Evolutionary conservation across 2,797 vertebrate species (phyloP).

Genomic region (Scomberomorus guttatus): DNA sequence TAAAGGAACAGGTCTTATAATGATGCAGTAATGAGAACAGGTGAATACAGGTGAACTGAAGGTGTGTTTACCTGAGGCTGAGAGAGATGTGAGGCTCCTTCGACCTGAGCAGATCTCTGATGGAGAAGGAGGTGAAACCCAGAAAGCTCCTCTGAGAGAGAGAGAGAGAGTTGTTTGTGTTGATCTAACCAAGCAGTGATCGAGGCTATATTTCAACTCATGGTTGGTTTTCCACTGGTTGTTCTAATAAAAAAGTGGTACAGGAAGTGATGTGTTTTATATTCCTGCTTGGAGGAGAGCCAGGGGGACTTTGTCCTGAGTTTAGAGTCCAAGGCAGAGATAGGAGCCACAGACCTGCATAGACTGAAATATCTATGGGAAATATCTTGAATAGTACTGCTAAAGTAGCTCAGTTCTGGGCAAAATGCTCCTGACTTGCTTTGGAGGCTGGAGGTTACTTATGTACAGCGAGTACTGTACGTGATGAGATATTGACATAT

Average conservation of each 20-base stretch:
- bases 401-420: too few relatives aligned
- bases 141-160: slow-evolving; percentile 86
- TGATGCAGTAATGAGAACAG: background rate
- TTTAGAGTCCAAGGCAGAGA: background rate
- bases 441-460: too few relatives aligned
- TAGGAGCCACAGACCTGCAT: background rate
- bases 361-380: too few relatives aligned
- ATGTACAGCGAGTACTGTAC: too few relatives aligned
- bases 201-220: too few relatives aligned
- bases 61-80: slow-evolving; percentile 86
- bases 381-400: background rate
- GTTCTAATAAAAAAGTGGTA: too few relatives aligned
- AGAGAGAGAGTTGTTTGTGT: background rate
- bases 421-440: too few relatives aligned
- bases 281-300: background rate
- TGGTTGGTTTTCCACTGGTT: too few relatives aligned
- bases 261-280: background rate
- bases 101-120: slow-evolving; percentile 88
- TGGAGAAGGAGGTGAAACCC: slow-evolving; percentile 88
- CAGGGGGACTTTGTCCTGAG: background rate
- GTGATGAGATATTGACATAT: too few relatives aligned
- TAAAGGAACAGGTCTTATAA: background rate
- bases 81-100: slow-evolving; percentile 86
- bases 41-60: too few relatives aligned
- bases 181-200: too few relatives aligned